Conservation (phyloP, 1,140 invertebrate genomes). For the Hestina assimilis region DNA sequence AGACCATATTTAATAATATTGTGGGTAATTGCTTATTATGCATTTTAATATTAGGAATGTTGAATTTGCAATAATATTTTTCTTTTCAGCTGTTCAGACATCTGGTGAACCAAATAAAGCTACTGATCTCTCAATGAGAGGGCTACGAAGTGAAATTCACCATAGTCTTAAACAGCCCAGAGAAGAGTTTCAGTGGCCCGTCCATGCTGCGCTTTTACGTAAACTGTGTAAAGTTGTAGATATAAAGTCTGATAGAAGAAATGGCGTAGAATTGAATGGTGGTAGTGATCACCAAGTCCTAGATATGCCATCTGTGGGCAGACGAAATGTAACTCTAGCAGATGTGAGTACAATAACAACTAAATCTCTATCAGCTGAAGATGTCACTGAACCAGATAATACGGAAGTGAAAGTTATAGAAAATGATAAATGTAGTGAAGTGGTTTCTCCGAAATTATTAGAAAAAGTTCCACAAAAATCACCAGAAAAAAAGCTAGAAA, state of each 20-base stretch:
- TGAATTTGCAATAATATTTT: background rate
- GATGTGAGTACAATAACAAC: constrained; percentile 66
- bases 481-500: constrained; percentile 7
- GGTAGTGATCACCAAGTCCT: constrained; percentile 50
- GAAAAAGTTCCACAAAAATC: constrained; percentile 3
- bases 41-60: too few species aligned
- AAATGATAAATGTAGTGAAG: too few species aligned
- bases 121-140: constrained; percentile 65
- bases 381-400: constrained; percentile 33
- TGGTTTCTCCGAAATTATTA: too few species aligned
- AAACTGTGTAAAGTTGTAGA: constrained; percentile 70
- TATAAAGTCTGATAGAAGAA: constrained; percentile 61
- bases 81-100: constrained; percentile 57
- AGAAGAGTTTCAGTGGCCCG: constrained; percentile 62
- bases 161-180: constrained; percentile 43
- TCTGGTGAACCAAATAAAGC: constrained; percentile 70
- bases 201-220: constrained; percentile 61
- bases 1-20: too few species aligned
- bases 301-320: constrained; percentile 41
- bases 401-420: background rate
- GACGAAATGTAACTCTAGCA: constrained; percentile 51
- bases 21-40: too few species aligned
- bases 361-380: constrained; percentile 54
- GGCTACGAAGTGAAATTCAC: constrained; percentile 59
- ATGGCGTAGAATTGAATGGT: constrained; percentile 58